Evolutionary conservation across 2,888 invertebrate species (phyloP).

Genomic region (Polyommatus iphigenia): DNA sequence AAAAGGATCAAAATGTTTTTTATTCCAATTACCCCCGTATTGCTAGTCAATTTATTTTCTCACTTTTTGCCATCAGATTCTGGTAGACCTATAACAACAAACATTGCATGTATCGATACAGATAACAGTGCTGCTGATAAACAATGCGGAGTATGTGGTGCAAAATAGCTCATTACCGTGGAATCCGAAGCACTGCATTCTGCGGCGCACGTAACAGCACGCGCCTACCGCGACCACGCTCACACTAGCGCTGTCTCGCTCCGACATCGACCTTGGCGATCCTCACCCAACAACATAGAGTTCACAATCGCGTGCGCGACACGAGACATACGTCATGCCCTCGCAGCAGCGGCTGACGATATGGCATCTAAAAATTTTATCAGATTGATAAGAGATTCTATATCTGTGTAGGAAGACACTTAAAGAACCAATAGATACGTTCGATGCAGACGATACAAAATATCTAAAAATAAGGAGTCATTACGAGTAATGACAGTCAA

Average conservation of each 20-base stretch:
- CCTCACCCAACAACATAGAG: conserved; percentile 49
- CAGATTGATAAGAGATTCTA: conserved; percentile 58
- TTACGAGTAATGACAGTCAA: too few species aligned
- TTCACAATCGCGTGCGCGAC: conserved; percentile 42
- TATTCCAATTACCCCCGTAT: too few species aligned
- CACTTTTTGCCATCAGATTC: too few species aligned
- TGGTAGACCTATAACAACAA: too few species aligned
- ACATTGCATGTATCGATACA: conserved; percentile 14
- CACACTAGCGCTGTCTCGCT: conserved; percentile 65
- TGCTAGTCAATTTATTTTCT: too few species aligned
- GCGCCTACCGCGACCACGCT: conserved; percentile 60
- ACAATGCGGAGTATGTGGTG: conserved; percentile 21
- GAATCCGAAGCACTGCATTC: conserved; percentile 76
- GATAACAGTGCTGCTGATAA: conserved; percentile 20
- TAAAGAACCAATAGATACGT: not conserved
- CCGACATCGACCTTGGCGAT: conserved; percentile 66
- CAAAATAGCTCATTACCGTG: conserved; percentile 56
- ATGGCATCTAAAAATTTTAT: conserved; percentile 57
- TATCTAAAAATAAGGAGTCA: not conserved
- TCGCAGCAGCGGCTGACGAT: conserved; percentile 55
- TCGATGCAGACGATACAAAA: not conserved
- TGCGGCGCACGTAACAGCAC: conserved; percentile 72
- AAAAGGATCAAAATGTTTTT: too few species aligned
- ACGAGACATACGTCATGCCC: conserved; percentile 51
- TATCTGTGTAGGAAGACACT: conserved; percentile 43